Percentiles rank a stretch among this genome's conserved stretches.
Evolutionary conservation across 2,888 invertebrate genomes (phyloP).

Genomic region (Osedax frankpressi): DNA sequence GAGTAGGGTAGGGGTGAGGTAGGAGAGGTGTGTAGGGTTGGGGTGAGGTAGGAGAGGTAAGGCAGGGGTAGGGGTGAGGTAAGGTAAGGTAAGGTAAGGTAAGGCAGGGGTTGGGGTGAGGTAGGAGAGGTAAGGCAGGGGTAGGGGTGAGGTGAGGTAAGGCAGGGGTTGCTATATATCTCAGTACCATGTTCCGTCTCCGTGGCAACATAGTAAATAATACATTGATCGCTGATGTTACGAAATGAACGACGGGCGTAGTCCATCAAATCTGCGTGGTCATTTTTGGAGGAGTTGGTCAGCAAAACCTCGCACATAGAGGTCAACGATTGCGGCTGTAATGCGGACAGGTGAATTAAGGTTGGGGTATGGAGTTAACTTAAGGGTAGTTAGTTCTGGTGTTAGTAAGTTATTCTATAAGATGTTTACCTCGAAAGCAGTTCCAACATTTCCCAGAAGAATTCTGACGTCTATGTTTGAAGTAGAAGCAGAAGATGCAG

Average conservation of each 20-base stretch:
- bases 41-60: not conserved
- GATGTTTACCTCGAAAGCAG: not conserved
- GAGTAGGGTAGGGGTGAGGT: not conserved
- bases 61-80: not conserved
- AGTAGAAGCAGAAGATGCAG: slow-evolving; percentile 10
- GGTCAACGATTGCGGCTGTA: not conserved
- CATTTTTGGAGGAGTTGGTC: not conserved
- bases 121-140: not conserved
- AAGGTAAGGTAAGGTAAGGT: not conserved
- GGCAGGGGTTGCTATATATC: not conserved
- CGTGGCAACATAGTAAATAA: not conserved
- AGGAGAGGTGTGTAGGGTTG: not conserved
- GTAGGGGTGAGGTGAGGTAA: not conserved
- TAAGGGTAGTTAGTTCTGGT: too few relatives aligned
- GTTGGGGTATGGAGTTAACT: too few relatives aligned
- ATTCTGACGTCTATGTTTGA: slow-evolving; percentile 22
- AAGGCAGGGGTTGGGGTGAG: not conserved
- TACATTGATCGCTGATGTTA: not conserved
- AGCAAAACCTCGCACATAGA: not conserved
- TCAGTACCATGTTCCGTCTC: not conserved
- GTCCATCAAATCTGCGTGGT: not conserved
- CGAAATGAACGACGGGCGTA: not conserved
- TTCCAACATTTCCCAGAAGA: slow-evolving; percentile 23
- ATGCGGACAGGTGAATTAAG: not conserved
- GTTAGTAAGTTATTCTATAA: too few relatives aligned